Conservation (phyloP, 2,888 invertebrate species). For the Eupsilia transversa region DNA sequence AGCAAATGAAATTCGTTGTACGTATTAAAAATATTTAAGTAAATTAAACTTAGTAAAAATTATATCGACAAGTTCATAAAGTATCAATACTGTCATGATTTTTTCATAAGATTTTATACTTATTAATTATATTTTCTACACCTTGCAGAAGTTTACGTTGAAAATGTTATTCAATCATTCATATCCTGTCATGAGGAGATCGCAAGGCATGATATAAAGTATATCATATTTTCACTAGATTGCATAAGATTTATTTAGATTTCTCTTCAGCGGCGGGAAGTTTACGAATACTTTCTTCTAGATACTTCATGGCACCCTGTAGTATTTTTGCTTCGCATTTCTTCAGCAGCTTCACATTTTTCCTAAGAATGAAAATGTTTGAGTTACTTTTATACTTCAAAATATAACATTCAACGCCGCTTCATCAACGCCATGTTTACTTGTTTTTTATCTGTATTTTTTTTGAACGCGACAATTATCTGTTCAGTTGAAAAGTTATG, state of each 20-base stretch:
- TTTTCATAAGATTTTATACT: constrained; percentile 59
- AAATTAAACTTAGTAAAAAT: constrained; percentile 61
- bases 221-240: constrained; percentile 9
- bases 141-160: constrained; percentile 5
- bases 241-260: constrained; percentile 59
- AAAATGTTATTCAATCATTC: not conserved
- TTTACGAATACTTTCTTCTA: constrained; percentile 77
- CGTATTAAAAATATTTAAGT: constrained; percentile 61
- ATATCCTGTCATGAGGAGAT: not conserved
- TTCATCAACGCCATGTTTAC: no score
- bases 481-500: no score
- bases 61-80: constrained; percentile 53
- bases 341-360: constrained; percentile 84
- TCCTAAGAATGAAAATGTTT: constrained; percentile 80
- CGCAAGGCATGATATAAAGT: not conserved
- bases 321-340: constrained; percentile 86
- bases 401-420: no score
- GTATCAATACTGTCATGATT: constrained; percentile 79
- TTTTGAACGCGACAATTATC: no score
- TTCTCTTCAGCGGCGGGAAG: constrained; percentile 71
- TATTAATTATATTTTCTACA: constrained; percentile 11
- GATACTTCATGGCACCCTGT: constrained; percentile 84
- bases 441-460: no score
- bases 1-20: constrained; percentile 71
- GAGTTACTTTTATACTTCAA: no score